These are phyloP conservation scores for Leptopilina clavipes DNA, from an alignment of 1,140 invertebrate genomes.

Conservation along the genomic window DNA sequence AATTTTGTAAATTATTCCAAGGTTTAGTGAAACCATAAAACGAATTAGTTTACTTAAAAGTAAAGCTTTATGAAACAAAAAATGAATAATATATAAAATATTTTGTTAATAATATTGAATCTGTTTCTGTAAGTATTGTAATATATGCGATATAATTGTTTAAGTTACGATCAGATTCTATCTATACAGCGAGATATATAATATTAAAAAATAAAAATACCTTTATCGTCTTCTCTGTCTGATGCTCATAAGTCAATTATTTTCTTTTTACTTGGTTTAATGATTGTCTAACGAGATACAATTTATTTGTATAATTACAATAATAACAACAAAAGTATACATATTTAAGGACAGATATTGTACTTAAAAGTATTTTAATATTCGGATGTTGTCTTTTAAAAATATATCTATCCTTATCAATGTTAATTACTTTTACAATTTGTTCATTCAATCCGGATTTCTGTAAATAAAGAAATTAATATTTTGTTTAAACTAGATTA, in stretches of 20 bases:
- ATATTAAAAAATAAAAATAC: neutral
- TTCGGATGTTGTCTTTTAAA: constrained; percentile 30
- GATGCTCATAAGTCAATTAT: constrained; percentile 25
- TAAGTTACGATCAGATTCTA: constrained; percentile 22
- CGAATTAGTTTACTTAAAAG: constrained; percentile 30
- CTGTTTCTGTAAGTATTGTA: constrained; percentile 26
- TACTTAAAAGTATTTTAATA: constrained; percentile 36
- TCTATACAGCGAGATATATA: constrained; percentile 19
- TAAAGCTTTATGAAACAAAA: constrained; percentile 2
- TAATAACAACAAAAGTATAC: neutral
- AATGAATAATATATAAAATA: constrained; percentile 23
- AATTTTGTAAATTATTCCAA: constrained; percentile 3
- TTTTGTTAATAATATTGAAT: constrained; percentile 28
- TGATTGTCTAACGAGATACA: neutral
- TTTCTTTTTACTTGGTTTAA: constrained; percentile 8
- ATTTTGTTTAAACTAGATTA: neutral
- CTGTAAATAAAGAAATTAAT: neutral
- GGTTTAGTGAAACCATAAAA: neutral
- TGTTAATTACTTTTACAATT: constrained; percentile 26
- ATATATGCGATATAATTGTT: neutral
- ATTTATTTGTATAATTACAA: neutral
- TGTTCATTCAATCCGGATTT: neutral
- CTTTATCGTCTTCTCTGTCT: constrained; percentile 28
- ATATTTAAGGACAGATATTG: constrained; percentile 41
- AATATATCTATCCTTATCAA: constrained; percentile 27